Evolutionary conservation across 2,888 invertebrate species (phyloP).

Genomic region (Ctenicera cuprea): DNA sequence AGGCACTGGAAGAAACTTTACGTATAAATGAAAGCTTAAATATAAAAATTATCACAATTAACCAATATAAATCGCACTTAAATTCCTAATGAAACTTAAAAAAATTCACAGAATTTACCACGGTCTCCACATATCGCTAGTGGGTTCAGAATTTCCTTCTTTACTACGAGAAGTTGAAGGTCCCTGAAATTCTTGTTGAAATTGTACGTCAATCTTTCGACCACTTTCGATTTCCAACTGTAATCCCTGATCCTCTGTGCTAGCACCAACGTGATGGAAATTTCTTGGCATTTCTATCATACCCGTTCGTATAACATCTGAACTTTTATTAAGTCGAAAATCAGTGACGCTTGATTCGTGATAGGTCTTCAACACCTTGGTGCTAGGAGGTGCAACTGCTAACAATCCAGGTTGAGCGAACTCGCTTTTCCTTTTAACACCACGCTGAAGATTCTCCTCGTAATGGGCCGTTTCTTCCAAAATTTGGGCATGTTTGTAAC

Average conservation of each 20-base stretch:
- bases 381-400: slow-evolving; percentile 44
- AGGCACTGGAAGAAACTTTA: too few relatives aligned
- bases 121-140: slow-evolving; percentile 71
- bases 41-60: too few relatives aligned
- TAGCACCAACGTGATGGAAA: not conserved
- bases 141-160: slow-evolving; percentile 57
- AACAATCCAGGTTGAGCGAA: slow-evolving; percentile 40
- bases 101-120: slow-evolving; percentile 63
- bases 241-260: not conserved
- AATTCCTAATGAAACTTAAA: too few relatives aligned
- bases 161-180: slow-evolving; percentile 51
- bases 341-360: slow-evolving; percentile 44
- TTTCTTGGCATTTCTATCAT: not conserved
- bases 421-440: slow-evolving; percentile 63
- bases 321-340: slow-evolving; percentile 21
- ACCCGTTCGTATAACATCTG: not conserved
- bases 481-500: slow-evolving; percentile 68
- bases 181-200: not conserved
- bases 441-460: slow-evolving; percentile 67
- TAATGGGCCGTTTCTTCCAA: slow-evolving; percentile 65
- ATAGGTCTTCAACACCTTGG: slow-evolving; percentile 48
- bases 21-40: too few relatives aligned
- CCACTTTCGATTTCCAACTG: not conserved
- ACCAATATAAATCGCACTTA: too few relatives aligned
- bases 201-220: not conserved